phyloP scores from a whole-genome alignment of 1,140 invertebrate genomes.

The Babylonia areolata region DNA sequence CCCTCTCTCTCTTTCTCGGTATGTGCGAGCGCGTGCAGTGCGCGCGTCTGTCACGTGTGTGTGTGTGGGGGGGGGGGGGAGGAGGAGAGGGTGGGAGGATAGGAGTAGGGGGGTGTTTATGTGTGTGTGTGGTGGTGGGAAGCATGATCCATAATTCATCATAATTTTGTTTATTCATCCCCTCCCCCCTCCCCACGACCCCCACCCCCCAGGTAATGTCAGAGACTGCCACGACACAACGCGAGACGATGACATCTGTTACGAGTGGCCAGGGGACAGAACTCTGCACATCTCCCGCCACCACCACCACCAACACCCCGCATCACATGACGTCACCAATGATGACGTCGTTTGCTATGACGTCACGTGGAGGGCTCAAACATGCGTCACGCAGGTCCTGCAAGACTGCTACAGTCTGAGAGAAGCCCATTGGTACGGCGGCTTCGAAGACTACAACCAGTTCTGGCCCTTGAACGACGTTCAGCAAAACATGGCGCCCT shows the following conservation, averaged over 20 bases:
- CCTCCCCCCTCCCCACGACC: not conserved
- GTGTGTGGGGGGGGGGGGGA: not conserved
- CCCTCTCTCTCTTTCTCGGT: not conserved
- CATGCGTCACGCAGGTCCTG: slow-evolving; percentile 51
- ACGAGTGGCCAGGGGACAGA: slow-evolving; percentile 29
- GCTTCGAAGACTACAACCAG: slow-evolving; percentile 74
- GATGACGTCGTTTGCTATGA: slow-evolving; percentile 47
- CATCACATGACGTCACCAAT: too few species aligned
- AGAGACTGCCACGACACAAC: not conserved
- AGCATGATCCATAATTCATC: not conserved
- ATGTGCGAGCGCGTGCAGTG: not conserved
- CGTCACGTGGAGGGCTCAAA: slow-evolving; percentile 44
- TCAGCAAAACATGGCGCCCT: slow-evolving; percentile 52
- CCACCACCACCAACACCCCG: not conserved
- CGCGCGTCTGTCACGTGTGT: not conserved
- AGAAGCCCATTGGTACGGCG: slow-evolving; percentile 68
- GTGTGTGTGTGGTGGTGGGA: not conserved
- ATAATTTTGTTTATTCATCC: not conserved
- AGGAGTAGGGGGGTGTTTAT: not conserved
- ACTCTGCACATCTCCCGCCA: not conserved
- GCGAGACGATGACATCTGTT: not conserved
- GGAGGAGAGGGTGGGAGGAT: not conserved
- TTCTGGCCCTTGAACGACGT: slow-evolving; percentile 75
- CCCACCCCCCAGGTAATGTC: not conserved
- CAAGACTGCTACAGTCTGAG: slow-evolving; percentile 65